Conservation (phyloP, 2,113 vertebrate genomes). For the Clarias macrocephalus region DNA sequence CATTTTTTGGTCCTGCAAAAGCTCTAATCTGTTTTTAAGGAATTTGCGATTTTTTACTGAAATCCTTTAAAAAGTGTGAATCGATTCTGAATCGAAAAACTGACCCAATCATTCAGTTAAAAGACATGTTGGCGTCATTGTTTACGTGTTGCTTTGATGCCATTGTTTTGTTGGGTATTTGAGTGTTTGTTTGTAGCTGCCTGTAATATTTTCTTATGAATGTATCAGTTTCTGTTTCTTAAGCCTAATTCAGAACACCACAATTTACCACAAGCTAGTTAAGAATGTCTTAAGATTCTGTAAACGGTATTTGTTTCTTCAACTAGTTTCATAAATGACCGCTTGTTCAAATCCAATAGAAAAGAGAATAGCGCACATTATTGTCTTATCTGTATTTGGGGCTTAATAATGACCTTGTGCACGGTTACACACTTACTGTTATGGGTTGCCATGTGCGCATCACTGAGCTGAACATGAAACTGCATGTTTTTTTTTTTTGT, state of each 20-base stretch:
- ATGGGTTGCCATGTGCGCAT: too few relatives aligned
- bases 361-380: background rate
- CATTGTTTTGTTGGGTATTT: too few relatives aligned
- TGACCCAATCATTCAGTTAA: too few relatives aligned
- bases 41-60: too few relatives aligned
- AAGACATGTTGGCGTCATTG: too few relatives aligned
- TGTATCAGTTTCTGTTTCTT: background rate
- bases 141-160: too few relatives aligned
- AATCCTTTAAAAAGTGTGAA: too few relatives aligned
- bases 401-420: background rate
- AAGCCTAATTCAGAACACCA: background rate
- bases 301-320: background rate
- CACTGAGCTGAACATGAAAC: too few relatives aligned
- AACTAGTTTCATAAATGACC: background rate
- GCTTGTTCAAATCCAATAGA: background rate
- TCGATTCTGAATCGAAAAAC: too few relatives aligned
- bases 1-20: too few relatives aligned
- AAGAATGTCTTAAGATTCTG: background rate
- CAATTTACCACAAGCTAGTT: background rate
- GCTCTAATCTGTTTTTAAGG: too few relatives aligned
- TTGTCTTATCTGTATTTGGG: background rate
- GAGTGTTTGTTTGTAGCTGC: too few relatives aligned
- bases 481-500: background rate
- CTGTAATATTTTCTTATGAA: background rate
- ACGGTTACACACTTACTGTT: background rate